Evolutionary conservation across 2,113 vertebrate species (phyloP), one percentile per base, ranked within the genome.

Genomic region (Hipposideros armiger): DNA sequence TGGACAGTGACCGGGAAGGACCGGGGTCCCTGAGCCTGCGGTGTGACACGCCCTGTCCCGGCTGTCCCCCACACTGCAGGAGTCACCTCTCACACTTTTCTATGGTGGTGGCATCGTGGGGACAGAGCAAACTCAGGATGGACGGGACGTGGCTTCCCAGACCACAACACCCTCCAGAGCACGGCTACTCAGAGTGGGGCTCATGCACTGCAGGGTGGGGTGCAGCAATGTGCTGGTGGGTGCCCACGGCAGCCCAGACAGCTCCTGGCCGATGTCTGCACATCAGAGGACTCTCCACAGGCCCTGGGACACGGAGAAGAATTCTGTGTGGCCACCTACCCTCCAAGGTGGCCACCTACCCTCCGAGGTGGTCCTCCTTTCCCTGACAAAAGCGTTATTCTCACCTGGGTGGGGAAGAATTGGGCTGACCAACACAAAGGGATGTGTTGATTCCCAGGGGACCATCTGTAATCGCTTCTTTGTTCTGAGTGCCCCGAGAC

Each of bases 401-500:
- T 14, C 10, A 16, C 28, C 19, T 26, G 42, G 42, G 30, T 8
- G 20, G 70, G 70, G 70, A 26, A 2, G 54, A 24, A 30, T 5
- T n/a, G 70, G 5, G 42, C 40, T 50, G n/a, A 4, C 45, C 32
- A 15, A 6, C 11, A 2, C 14, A 2, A 14, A 40, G 85, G 69
- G 28, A 7, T 0, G 11, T 11, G 2, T 26, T 28, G 0, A n/a
- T 26, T 60, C 70, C 85, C 22, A 22, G 28, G 20, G 52, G 47
- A n/a, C 11, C 4, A 6, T 0, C 20, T 7, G 19, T 2, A 22
- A 2, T 3, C 0, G 2, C 24, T 36, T 14, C 76, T 11, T 2
- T 3, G 16, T 36, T 52, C 60, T 4, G 47, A 50, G 47, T 50
- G 47, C 2, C 47, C 47, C 11, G 47, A 50, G 47, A 50, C 10